Evolutionary conservation across 2,888 invertebrate genomes (phyloP).

Genomic region (Rhamphomyia laevipes): DNA sequence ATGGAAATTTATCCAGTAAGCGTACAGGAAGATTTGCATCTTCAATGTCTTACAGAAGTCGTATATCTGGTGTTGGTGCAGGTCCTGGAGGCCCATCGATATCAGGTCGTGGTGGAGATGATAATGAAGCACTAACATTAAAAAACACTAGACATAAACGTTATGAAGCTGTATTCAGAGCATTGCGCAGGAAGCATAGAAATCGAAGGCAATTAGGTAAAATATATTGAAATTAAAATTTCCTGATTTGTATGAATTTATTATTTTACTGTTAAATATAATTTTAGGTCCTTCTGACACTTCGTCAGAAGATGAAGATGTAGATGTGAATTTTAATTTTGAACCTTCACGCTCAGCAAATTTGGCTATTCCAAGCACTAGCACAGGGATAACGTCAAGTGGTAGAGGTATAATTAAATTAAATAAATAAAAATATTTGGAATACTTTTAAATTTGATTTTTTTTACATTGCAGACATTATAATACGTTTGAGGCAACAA

Average conservation of each 20-base stretch:
- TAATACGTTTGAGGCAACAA: constrained; percentile 43
- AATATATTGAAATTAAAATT: no score
- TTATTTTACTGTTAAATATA: not conserved
- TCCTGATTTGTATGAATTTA: not conserved
- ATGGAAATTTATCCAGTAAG: constrained; percentile 10
- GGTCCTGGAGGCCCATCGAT: constrained; percentile 25
- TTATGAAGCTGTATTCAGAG: not conserved
- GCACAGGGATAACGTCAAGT: constrained; percentile 41
- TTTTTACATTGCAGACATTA: constrained; percentile 16
- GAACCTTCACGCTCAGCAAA: not conserved
- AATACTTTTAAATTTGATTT: not conserved
- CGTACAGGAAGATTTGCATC: constrained; percentile 12
- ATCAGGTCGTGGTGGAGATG: not conserved
- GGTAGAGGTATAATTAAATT: constrained; percentile 20
- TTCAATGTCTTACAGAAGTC: constrained; percentile 6
- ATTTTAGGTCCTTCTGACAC: not conserved
- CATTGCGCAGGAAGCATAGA: not conserved
- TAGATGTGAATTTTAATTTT: not conserved
- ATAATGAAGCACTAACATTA: not conserved
- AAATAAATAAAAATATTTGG: not conserved
- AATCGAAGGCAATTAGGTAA: not conserved
- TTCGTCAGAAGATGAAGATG: not conserved
- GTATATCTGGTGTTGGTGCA: constrained; percentile 1
- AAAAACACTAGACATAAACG: not conserved
- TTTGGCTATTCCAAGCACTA: not conserved